Percentiles rank a stretch among this genome's conserved stretches.
These are phyloP conservation scores for Muscicapa comitata DNA, from an alignment of 2,797 vertebrate species.

Conservation along the genomic window DNA sequence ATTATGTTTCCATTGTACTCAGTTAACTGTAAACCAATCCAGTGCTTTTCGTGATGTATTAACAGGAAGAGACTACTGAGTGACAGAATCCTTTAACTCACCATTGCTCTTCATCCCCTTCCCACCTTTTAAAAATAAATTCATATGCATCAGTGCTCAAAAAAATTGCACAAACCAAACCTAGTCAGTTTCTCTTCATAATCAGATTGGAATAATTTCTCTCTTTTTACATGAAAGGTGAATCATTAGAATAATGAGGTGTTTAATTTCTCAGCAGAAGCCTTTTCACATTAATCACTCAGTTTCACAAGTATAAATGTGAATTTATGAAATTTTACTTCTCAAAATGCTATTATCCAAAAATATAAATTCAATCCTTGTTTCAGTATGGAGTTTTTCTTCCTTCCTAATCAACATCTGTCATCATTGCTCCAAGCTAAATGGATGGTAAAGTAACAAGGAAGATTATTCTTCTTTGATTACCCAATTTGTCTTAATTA, in stretches of 20 bases:
- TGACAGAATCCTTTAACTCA: neutral
- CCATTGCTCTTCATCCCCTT: neutral
- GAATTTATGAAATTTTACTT: constrained; percentile 39
- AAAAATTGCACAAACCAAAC: neutral
- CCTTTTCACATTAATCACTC: neutral
- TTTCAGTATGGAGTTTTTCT: constrained; percentile 37
- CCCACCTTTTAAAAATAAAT: neutral
- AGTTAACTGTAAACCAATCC: neutral
- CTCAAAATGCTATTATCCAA: neutral
- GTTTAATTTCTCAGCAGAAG: constrained; percentile 26
- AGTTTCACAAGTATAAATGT: neutral
- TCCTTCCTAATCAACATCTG: constrained; percentile 67
- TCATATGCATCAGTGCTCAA: neutral
- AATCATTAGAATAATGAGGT: constrained; percentile 25
- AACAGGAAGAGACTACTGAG: neutral
- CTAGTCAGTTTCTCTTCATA: neutral
- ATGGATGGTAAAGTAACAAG: constrained; percentile 72
- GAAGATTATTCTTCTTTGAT: constrained; percentile 76
- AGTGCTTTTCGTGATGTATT: neutral
- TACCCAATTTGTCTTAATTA: constrained; percentile 77
- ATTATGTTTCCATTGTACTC: neutral
- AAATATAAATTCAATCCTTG: constrained; percentile 43
- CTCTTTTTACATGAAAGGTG: neutral
- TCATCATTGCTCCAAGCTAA: constrained; percentile 70
- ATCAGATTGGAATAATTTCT: neutral